These are phyloP conservation scores for Lepidurus arcticus DNA, from an alignment of 1,140 invertebrate genomes.

Conservation along the genomic window DNA sequence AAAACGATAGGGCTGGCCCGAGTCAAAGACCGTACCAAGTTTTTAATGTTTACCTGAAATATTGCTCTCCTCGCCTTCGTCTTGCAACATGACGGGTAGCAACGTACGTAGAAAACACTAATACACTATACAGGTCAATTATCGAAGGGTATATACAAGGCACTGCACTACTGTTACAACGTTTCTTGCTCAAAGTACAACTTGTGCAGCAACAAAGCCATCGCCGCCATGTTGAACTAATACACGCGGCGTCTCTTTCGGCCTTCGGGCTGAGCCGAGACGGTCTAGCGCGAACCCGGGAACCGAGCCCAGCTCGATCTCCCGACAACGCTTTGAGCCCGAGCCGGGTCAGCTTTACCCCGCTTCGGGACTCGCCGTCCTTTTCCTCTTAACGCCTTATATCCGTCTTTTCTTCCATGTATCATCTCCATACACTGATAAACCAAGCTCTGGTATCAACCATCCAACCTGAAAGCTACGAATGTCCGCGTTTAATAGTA, in stretches of 20 bases:
- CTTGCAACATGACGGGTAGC: background rate
- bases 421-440: too few species aligned
- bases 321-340: background rate
- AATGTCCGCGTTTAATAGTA: too few species aligned
- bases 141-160: background rate
- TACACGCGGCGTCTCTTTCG: constrained; percentile 13
- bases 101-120: background rate
- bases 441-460: too few species aligned
- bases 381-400: background rate
- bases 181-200: background rate
- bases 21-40: background rate
- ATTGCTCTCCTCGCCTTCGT: background rate
- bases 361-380: background rate
- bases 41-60: constrained; percentile 14
- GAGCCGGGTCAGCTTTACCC: background rate
- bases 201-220: constrained; percentile 18
- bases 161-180: constrained; percentile 6
- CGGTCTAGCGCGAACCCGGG: background rate
- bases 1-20: constrained; percentile 2
- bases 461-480: too few species aligned
- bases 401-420: background rate
- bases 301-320: too few species aligned
- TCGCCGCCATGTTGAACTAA: constrained; percentile 18
- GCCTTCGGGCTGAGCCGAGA: background rate
- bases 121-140: constrained; percentile 6